Evolutionary conservation across 2,113 vertebrate species (phyloP), one percentile per base, ranked within the genome.

Genomic region (Labeo catla): DNA sequence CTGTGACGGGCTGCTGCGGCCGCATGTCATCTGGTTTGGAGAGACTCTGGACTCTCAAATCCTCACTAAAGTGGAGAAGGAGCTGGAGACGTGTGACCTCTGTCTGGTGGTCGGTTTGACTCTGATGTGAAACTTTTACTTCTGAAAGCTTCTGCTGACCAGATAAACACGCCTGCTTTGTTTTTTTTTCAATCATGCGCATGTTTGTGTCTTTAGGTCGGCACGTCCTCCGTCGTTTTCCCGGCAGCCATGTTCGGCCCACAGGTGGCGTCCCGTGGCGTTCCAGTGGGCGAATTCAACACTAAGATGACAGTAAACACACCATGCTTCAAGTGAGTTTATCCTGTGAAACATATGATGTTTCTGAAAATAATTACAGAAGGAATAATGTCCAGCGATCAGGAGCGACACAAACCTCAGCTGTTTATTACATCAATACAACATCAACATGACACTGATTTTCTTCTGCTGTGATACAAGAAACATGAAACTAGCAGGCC

Each of bases 231-330:
- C 0, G 94, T 98, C 50, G 98, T 99, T 83, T 99, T 98, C 90
- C 98, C 98, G 0, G 98, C 98, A 0, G 98, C 98, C 47, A 97
- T 98, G 96, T 99, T 99, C 86, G 98, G 96, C 10, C 98, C 98
- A 0, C 97, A 97, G 89, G 97, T 99, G 39, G 96, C 98, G 0
- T 95, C 96, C 86, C 94, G 97, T 73, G 97, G 97, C 0, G 91
- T 99, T 54, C 97, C 98, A 0, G 98, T 99, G 61, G 98, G 97
- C 0, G 98, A 99, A 82, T 99, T 99, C 84, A 99, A 99, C 92
- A 96, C 83, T 77, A 91, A 93, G 21, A 84, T 91, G n/a, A 97
- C 97, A 54, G 95, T 96, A 0, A 97, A 96, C 84, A 96, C 97
- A 0, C 87, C 93, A 39, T 95, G 90, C 73, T 99, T 98, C 93